phyloP scores from a whole-genome alignment of 37 sponge, comb jelly and placozoan species.

The Aplysina aerophoba region DNA sequence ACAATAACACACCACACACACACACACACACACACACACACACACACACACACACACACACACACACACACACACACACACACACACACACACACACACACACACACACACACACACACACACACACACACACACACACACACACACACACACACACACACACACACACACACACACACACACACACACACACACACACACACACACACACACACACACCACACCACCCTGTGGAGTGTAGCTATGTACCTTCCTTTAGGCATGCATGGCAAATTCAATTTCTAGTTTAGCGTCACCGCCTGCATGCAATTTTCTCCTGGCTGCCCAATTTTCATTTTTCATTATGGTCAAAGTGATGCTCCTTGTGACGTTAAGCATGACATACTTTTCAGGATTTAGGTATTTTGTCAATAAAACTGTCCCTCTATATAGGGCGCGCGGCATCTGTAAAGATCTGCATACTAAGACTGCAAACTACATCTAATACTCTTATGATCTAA shows the following conservation, averaged over 20 bases:
- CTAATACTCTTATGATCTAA: too few species aligned
- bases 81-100: background rate
- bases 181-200: too few species aligned
- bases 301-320: conserved; percentile 59
- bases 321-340: conserved; percentile 73
- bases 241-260: background rate
- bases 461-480: too few species aligned
- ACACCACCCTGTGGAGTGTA: too few species aligned
- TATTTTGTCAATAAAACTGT: too few species aligned
- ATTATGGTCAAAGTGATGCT: conserved; percentile 37
- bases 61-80: background rate
- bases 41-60: background rate
- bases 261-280: conserved; percentile 58
- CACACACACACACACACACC: background rate
- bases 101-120: conserved; percentile 16
- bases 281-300: conserved; percentile 56
- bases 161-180: background rate
- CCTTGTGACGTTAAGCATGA: too few species aligned
- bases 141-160: conserved; percentile 46
- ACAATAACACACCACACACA: too few species aligned
- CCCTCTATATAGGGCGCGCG: too few species aligned
- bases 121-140: background rate
- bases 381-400: conserved; percentile 52
- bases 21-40: too few species aligned
- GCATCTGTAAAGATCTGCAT: too few species aligned